Conservation (phyloP, 92 coral and sea anemone species). For the Paramuricea clavata region DNA sequence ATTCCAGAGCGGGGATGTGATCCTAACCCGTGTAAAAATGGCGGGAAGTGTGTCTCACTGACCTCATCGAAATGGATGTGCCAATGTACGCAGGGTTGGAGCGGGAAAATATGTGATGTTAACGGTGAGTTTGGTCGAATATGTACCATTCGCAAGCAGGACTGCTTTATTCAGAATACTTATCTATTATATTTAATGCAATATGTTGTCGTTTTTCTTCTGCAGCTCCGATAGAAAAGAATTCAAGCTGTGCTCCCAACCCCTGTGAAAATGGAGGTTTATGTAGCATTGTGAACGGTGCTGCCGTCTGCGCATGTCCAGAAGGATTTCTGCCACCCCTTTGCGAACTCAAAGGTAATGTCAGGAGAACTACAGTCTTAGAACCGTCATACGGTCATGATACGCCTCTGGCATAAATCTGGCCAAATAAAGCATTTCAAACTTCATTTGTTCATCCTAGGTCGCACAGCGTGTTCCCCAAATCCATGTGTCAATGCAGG, state of each 20-base stretch:
- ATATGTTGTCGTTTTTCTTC: neutral
- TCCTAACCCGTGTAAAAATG: constrained; percentile 77
- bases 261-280: constrained; percentile 87
- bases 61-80: constrained; percentile 64
- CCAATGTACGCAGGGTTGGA: constrained; percentile 77
- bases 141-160: neutral
- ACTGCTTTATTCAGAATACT: too few species aligned
- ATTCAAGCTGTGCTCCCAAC: constrained; percentile 84
- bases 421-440: neutral
- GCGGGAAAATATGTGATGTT: constrained; percentile 69
- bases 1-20: neutral
- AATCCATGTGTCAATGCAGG: constrained; percentile 80
- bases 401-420: too few species aligned
- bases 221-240: constrained; percentile 35
- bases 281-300: constrained; percentile 71
- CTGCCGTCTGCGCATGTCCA: constrained; percentile 72
- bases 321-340: constrained; percentile 68
- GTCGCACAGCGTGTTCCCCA: constrained; percentile 46
- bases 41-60: constrained; percentile 70
- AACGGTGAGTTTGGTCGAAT: neutral
- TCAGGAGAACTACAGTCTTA: too few species aligned
- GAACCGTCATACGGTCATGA: too few species aligned
- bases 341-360: constrained; percentile 36
- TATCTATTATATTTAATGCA: too few species aligned
- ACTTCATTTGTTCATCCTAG: neutral